Percentiles rank a stretch among this genome's conserved stretches.
These are phyloP conservation scores for Protophormia terraenovae DNA, from an alignment of 2,888 invertebrate genomes.

Conservation along the genomic window DNA sequence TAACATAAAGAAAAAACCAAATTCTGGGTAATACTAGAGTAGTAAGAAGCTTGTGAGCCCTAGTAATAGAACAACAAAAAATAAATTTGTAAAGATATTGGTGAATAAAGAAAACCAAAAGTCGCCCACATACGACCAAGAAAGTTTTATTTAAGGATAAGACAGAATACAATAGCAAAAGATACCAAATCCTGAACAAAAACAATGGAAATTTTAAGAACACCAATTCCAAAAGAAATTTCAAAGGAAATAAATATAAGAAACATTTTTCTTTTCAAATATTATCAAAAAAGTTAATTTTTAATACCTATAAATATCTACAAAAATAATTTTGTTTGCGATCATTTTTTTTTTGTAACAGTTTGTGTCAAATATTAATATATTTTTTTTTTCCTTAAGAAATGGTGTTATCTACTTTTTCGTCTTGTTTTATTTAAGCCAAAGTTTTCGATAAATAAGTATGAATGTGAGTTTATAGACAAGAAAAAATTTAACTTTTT, in stretches of 20 bases:
- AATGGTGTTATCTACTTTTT: too few relatives aligned
- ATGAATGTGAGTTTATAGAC: too few relatives aligned
- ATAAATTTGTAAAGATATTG: constrained; percentile 4
- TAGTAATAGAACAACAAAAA: background rate
- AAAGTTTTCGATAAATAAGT: too few relatives aligned
- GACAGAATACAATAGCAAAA: background rate
- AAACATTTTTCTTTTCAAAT: background rate
- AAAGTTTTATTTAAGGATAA: constrained; percentile 52
- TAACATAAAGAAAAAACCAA: constrained; percentile 32
- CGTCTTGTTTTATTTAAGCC: too few relatives aligned
- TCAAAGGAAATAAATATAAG: background rate
- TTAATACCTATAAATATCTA: too few relatives aligned
- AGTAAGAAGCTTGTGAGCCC: background rate
- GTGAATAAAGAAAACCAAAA: constrained; percentile 57
- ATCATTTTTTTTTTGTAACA: too few relatives aligned
- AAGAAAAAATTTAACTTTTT: too few relatives aligned
- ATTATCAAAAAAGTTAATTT: too few relatives aligned
- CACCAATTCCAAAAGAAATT: background rate
- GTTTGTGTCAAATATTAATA: too few relatives aligned
- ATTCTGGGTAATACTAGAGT: constrained; percentile 15
- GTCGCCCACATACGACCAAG: constrained; percentile 59
- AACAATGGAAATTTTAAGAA: constrained; percentile 30
- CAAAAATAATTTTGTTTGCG: too few relatives aligned
- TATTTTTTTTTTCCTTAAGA: too few relatives aligned
- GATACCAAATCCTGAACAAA: constrained; percentile 23